Evolutionary conservation across 2,888 invertebrate genomes (phyloP).

Genomic region (Hetaerina titia): DNA sequence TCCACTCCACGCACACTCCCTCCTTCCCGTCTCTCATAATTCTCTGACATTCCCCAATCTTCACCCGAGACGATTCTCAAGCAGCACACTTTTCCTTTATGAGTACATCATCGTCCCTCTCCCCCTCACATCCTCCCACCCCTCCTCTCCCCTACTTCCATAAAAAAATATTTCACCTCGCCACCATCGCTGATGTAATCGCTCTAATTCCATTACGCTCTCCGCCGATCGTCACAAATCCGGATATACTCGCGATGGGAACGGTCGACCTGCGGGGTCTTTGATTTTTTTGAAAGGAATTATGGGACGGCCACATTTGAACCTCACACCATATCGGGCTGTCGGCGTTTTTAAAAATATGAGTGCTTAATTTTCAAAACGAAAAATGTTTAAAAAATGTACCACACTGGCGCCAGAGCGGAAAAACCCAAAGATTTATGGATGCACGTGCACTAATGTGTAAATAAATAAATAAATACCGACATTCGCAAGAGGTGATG

Average conservation of each 20-base stretch:
- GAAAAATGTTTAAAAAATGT: background rate
- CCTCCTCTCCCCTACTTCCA: background rate
- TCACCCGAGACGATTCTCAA: too few relatives aligned
- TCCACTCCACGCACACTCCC: background rate
- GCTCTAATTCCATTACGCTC: background rate
- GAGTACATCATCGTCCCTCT: background rate
- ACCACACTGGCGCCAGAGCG: background rate
- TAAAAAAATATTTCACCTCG: background rate
- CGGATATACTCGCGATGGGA: conserved; percentile 2
- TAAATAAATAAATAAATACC: background rate
- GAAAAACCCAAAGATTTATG: background rate
- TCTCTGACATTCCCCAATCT: too few relatives aligned
- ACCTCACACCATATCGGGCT: background rate
- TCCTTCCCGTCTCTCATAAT: too few relatives aligned
- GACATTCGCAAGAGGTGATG: background rate
- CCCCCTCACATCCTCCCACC: background rate
- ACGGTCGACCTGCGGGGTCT: background rate
- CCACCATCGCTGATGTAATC: background rate
- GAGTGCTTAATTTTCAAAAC: background rate
- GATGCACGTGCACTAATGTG: background rate
- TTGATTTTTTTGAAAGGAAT: background rate
- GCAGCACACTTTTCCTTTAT: too few relatives aligned
- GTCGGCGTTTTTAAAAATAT: background rate
- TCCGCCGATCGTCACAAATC: background rate
- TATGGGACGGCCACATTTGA: background rate